phyloP scores from a whole-genome alignment of 2,888 invertebrate species.

The Caenorhabditis japonica region DNA sequence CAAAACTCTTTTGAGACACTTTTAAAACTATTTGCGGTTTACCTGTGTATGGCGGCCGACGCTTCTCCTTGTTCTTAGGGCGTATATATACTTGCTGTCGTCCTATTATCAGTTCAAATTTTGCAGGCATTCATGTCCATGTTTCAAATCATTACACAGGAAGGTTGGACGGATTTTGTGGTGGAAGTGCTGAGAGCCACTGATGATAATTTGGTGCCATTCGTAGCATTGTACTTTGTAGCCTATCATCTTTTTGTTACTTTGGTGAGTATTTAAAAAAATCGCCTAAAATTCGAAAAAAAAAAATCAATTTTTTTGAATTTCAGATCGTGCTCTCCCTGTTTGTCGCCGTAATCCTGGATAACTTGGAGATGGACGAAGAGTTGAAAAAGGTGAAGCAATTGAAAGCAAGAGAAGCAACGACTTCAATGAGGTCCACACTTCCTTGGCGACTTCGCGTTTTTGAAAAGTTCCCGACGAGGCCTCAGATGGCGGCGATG shows the following conservation, averaged over 20 bases:
- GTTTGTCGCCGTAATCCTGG: slow-evolving; percentile 99
- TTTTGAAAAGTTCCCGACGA: slow-evolving; percentile 95
- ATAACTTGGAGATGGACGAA: slow-evolving; percentile 98
- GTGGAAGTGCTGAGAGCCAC: slow-evolving; percentile 88
- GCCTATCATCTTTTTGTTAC: slow-evolving; percentile 98
- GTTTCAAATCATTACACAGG: slow-evolving; percentile 99
- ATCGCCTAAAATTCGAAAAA: too few relatives aligned
- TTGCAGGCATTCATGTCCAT: slow-evolving; percentile 97
- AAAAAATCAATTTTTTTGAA: background rate
- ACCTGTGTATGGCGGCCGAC: too few relatives aligned
- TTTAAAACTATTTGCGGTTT: too few relatives aligned
- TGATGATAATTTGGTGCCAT: slow-evolving; percentile 66
- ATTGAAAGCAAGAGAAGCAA: slow-evolving; percentile 87
- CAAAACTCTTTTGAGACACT: too few relatives aligned
- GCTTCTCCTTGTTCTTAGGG: too few relatives aligned
- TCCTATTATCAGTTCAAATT: background rate
- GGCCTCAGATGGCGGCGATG: slow-evolving; percentile 89
- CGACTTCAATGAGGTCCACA: slow-evolving; percentile 95
- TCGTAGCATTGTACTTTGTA: slow-evolving; percentile 97
- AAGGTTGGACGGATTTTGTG: slow-evolving; percentile 99
- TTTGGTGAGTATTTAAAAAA: slow-evolving; percentile 81
- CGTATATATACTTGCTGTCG: too few relatives aligned
- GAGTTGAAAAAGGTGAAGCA: slow-evolving; percentile 99
- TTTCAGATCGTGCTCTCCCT: slow-evolving; percentile 91
- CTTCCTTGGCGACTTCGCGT: slow-evolving; percentile 93